phyloP scores from a whole-genome alignment of 2,888 invertebrate genomes.

The Sussaba pulchella region DNA sequence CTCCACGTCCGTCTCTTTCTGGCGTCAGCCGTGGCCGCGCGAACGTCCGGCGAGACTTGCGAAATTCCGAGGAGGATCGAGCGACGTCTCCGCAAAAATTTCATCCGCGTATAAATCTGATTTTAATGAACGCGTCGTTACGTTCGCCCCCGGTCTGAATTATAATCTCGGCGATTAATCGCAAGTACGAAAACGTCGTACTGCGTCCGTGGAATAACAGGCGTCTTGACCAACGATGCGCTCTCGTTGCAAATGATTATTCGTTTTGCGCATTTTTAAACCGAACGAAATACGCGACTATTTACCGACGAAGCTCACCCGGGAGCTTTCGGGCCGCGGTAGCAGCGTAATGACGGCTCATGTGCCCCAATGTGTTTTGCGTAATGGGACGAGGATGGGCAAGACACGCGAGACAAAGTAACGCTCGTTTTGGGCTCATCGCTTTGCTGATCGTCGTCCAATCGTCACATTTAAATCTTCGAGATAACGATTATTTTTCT shows the following conservation, averaged over 20 bases:
- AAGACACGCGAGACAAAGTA: conserved; percentile 19
- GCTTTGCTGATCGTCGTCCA: conserved; percentile 16
- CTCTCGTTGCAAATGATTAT: conserved; percentile 69
- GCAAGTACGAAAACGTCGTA: conserved; percentile 66
- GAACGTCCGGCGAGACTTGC: conserved; percentile 60
- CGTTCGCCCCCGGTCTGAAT: conserved; percentile 66
- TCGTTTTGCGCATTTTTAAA: conserved; percentile 54
- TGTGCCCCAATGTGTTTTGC: conserved; percentile 42
- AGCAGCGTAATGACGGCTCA: conserved; percentile 47
- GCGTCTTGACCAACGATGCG: background rate
- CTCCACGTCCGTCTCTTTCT: background rate
- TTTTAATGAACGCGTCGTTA: conserved; percentile 73
- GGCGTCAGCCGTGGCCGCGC: conserved; percentile 28
- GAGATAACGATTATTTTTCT: too few species aligned
- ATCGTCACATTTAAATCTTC: conserved; percentile 10
- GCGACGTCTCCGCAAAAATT: conserved; percentile 64
- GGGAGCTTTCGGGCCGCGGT: conserved; percentile 29
- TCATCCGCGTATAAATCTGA: conserved; percentile 73
- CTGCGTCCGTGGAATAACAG: conserved; percentile 38
- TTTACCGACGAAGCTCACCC: too few species aligned
- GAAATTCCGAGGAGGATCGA: conserved; percentile 46
- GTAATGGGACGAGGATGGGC: conserved; percentile 29
- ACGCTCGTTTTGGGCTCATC: conserved; percentile 8
- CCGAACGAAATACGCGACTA: background rate
- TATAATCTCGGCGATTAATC: conserved; percentile 72